Conservation (phyloP, 2,797 vertebrate genomes). For the Agapornis canus region DNA sequence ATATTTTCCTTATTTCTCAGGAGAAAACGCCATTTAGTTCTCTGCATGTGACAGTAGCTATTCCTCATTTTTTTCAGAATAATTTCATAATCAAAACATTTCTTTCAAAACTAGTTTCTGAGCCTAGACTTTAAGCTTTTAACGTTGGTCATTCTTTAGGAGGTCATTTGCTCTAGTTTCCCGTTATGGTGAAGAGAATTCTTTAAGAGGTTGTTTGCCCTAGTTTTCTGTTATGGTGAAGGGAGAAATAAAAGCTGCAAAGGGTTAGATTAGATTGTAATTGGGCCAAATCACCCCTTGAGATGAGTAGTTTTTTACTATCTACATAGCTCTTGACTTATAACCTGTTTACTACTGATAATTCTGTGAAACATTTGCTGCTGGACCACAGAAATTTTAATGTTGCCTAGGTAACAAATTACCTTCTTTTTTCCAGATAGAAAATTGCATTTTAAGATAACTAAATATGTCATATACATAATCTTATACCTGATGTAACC, state of each 20-base stretch:
- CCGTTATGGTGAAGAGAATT: background rate
- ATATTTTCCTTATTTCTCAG: background rate
- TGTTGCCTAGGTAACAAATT: background rate
- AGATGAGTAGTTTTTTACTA: background rate
- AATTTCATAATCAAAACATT: background rate
- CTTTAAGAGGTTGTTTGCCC: background rate
- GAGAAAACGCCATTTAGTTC: background rate
- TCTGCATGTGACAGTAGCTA: background rate
- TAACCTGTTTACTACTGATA: background rate
- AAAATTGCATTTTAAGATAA: conserved; percentile 36
- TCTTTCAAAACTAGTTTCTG: background rate
- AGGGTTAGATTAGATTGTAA: background rate
- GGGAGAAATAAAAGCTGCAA: background rate
- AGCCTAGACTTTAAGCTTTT: background rate
- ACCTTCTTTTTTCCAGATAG: conserved; percentile 20
- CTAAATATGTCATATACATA: background rate
- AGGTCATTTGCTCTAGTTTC: background rate
- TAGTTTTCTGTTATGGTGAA: background rate
- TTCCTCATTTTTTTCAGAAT: background rate
- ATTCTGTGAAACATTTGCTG: background rate
- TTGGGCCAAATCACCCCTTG: background rate
- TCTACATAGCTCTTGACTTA: background rate
- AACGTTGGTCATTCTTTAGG: background rate
- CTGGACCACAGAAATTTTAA: background rate
- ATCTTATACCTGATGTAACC: conserved; percentile 11